Evolutionary conservation across 2,888 invertebrate species (phyloP), one percentile per base, ranked within the genome.

Genomic region (Lasioglossum marginatum): DNA sequence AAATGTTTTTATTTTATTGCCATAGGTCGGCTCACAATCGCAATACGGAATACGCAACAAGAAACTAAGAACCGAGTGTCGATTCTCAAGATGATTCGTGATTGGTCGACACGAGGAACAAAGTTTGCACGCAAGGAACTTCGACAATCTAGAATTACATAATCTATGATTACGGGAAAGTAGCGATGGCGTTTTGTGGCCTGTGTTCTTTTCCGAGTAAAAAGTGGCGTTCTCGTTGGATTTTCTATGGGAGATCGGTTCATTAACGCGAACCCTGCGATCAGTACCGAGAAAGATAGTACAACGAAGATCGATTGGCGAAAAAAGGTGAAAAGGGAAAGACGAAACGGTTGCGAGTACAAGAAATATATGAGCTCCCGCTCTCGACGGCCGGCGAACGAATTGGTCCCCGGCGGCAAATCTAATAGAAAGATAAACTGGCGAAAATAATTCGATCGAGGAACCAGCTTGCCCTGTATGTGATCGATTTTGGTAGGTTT

Each of bases 131-230:
- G 14, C 78, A 48, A 48, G 73, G 48, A 85, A 72, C 27, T 60
- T 19, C 57, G 78, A 27, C 52, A 72, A 37, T 87, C 83, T 87
- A 87, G 14, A 87, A 73, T 87, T 87, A 87, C 71, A 81, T 85
- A 88, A 87, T 82, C 87, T 80, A 85, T 85, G 88, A 79, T 70
- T 76, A 79, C 45, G 31, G 27, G 77, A 77, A 79, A 84, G 88
- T 88, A 83, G 83, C 86, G 86, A 88, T 88, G 86, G 88, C 88
- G 88, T 88, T 88, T 86, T 82, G 72, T 84, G 88, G 77, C 76
- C 86, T 83, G 78, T 86, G 48, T 86, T 83, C 80, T 79, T 83
- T 83, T 83, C 79, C 79, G 78, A 82, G 63, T 80, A 60, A 82
- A 86, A 81, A 78, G 86, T 83, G 79, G 75, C n/a, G 68, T 88